Evolutionary conservation across 2,113 vertebrate genomes (phyloP).

Genomic region (Lota lota): DNA sequence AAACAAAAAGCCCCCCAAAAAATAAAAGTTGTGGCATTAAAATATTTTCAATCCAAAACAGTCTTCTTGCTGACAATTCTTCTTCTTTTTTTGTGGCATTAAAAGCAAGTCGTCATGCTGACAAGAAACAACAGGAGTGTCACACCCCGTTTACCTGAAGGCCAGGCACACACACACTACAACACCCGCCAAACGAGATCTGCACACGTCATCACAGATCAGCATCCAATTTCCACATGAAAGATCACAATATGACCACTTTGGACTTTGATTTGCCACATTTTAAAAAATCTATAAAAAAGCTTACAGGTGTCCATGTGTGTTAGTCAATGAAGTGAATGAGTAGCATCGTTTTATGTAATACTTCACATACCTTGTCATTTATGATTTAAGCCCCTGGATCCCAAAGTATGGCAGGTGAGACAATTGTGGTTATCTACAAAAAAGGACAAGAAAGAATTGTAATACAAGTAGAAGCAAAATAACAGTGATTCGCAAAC

Average conservation of each 20-base stretch:
- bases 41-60: too few relatives aligned
- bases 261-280: background rate
- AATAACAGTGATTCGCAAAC: too few relatives aligned
- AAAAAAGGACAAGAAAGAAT: conserved; percentile 15
- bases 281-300: background rate
- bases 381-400: conserved; percentile 64
- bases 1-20: too few relatives aligned
- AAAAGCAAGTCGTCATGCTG: background rate
- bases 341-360: background rate
- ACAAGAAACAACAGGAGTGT: conserved; percentile 5
- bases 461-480: background rate
- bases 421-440: conserved; percentile 42
- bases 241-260: background rate
- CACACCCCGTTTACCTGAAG: conserved; percentile 8
- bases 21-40: too few relatives aligned
- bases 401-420: conserved; percentile 45
- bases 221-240: background rate
- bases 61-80: too few relatives aligned
- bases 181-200: background rate
- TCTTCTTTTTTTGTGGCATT: too few relatives aligned
- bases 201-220: background rate
- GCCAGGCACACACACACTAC: background rate
- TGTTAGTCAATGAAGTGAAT: too few relatives aligned
- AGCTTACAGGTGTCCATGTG: background rate
- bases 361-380: conserved; percentile 65